Evolutionary conservation across 2,888 invertebrate species (phyloP), one percentile per base, ranked within the genome.

Genomic region (Hydraecia micacea): DNA sequence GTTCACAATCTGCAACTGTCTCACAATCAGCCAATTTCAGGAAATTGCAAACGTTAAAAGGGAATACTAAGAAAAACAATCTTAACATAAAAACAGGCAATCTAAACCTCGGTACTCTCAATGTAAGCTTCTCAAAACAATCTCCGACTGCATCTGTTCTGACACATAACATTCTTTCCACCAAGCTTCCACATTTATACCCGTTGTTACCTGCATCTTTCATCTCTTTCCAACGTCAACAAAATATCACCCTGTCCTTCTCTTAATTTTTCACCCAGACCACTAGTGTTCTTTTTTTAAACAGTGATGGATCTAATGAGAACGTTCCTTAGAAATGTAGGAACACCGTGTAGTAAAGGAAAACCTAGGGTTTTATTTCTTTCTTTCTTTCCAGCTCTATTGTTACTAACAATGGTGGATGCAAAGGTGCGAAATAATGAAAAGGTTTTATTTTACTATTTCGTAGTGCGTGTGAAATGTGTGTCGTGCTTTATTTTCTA

Each of bases 221-320:
- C 52, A 73, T 79, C 77, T 39, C 63, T 73, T 65, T 79, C 84
- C 60, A 52, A 74, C 79, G 0, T 13, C 0, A 28, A 52, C 15
- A 69, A 71, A 72, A 62, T 42, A 69, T 71, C 69, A 49, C 21
- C 28, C 28, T 28, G 42, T 77, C 60, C 58, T 62, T 6, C 46
- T 84, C 55, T 65, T 58, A 58, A 85, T 77, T 75, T 83, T 73
- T 80, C 76, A 62, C 9, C 28, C 25, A 55, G 25, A 39, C 46
- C n/a, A 39, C 8, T 32, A 55, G 71, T 39, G 62, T 58, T 70
- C 55, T 70, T 77, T 84, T 79, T 71, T n/a, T 69, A 84, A 83
- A 60, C 63, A 55, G 74, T 81, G 60, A 78, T 79, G 69, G 68
- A 79, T 86, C 77, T 77, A 84, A 86, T 81, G 67, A 85, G 67